phyloP scores from a whole-genome alignment of 1,140 invertebrate genomes.

The Diorhabda carinulata region DNA sequence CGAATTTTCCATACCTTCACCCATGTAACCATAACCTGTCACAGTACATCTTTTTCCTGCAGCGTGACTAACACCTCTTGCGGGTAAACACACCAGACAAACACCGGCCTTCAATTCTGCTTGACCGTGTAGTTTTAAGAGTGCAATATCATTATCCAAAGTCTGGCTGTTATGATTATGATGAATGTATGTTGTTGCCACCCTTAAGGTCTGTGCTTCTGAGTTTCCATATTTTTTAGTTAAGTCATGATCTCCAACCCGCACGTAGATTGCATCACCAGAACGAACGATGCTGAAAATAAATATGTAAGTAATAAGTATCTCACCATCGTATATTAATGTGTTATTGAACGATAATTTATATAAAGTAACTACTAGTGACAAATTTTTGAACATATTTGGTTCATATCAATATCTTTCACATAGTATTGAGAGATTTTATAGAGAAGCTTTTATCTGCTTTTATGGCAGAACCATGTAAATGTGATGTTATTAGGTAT shows the following conservation, averaged over 20 bases:
- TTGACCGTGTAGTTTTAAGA: conserved; percentile 87
- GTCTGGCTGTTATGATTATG: conserved; percentile 96
- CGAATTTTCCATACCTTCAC: conserved; percentile 67
- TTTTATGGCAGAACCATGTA: too few relatives aligned
- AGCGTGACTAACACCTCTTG: conserved; percentile 76
- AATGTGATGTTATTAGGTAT: too few relatives aligned
- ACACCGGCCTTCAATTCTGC: conserved; percentile 83
- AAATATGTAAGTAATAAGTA: neutral
- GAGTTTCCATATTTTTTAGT: conserved; percentile 81
- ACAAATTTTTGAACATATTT: too few relatives aligned
- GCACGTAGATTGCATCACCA: conserved; percentile 85
- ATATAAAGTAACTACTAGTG: too few relatives aligned
- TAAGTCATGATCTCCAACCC: conserved; percentile 90
- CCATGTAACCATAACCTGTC: conserved; percentile 92
- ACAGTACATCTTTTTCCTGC: conserved; percentile 87
- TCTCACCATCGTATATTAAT: too few relatives aligned
- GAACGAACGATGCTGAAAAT: conserved; percentile 78
- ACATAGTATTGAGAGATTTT: too few relatives aligned
- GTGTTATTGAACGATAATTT: too few relatives aligned
- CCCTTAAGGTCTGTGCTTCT: conserved; percentile 80
- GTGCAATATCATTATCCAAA: conserved; percentile 83
- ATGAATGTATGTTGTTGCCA: conserved; percentile 91
- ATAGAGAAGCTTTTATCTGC: too few relatives aligned
- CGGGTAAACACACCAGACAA: conserved; percentile 80
- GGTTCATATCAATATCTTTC: too few relatives aligned